These are phyloP conservation scores for Antennarius maculatus DNA, from an alignment of 2,797 vertebrate species.

Conservation along the genomic window DNA sequence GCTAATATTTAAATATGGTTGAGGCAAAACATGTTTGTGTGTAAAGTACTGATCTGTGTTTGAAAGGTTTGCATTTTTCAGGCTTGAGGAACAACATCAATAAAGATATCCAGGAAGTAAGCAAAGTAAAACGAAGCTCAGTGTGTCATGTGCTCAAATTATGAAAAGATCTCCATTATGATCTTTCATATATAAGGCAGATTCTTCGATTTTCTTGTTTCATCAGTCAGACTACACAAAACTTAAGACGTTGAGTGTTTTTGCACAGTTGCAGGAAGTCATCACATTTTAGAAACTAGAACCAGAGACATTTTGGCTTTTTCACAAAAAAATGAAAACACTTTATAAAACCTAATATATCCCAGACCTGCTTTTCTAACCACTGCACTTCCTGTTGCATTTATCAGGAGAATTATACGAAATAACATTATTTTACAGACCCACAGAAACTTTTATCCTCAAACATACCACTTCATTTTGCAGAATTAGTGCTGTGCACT, in stretches of 20 bases:
- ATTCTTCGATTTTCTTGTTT: neutral
- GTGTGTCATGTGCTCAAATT: too few species aligned
- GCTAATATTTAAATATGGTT: neutral
- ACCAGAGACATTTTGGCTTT: neutral
- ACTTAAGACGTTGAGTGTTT: neutral
- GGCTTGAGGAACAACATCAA: neutral
- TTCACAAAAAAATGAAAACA: neutral
- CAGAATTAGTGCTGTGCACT: slow-evolving; percentile 48
- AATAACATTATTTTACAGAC: slow-evolving; percentile 8
- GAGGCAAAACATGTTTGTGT: neutral
- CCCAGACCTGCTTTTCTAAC: neutral
- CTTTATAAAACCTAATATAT: neutral
- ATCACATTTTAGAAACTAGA: too few species aligned
- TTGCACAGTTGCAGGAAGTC: too few species aligned
- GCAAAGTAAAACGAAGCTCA: neutral
- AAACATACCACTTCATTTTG: slow-evolving; percentile 54
- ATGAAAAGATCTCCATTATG: too few species aligned
- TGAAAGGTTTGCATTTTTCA: neutral
- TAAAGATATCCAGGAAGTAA: neutral
- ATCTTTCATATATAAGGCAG: too few species aligned
- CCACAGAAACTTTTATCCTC: slow-evolving; percentile 6
- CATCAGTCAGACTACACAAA: neutral
- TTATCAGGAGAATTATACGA: neutral
- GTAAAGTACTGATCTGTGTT: neutral
- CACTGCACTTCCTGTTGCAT: neutral